Conservation (phyloP, 2,888 invertebrate species). For the Salticus scenicus region DNA sequence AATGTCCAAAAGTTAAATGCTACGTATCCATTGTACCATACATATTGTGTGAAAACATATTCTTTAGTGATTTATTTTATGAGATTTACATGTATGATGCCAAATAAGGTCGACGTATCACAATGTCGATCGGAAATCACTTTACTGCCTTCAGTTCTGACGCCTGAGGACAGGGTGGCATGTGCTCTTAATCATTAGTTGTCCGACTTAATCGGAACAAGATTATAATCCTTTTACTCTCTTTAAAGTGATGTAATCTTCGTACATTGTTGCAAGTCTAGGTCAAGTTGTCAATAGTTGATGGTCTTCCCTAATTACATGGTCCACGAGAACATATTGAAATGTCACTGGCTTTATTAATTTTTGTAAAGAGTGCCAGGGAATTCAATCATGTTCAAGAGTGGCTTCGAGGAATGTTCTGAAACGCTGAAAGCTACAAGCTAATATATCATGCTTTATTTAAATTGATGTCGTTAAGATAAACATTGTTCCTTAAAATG, state of each 20-base stretch:
- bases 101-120: not conserved
- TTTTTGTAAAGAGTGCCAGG: not conserved
- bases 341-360: not conserved
- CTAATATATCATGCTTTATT: too few species aligned
- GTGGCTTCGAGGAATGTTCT: too few species aligned
- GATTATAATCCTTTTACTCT: slow-evolving; percentile 1
- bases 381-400: not conserved
- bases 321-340: not conserved
- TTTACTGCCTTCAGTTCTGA: not conserved
- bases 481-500: too few species aligned
- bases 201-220: not conserved
- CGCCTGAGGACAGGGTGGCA: not conserved
- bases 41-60: too few species aligned
- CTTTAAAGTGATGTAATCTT: not conserved
- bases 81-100: too few species aligned
- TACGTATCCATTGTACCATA: too few species aligned
- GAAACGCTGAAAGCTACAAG: too few species aligned
- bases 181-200: not conserved
- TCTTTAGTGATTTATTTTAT: too few species aligned
- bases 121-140: not conserved
- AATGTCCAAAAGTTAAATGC: too few species aligned
- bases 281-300: slow-evolving; percentile 12
- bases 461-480: too few species aligned
- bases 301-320: not conserved
- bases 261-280: slow-evolving; percentile 1